phyloP scores from a whole-genome alignment of 1,140 invertebrate species.

The Mycetomoellerius zeteki region DNA sequence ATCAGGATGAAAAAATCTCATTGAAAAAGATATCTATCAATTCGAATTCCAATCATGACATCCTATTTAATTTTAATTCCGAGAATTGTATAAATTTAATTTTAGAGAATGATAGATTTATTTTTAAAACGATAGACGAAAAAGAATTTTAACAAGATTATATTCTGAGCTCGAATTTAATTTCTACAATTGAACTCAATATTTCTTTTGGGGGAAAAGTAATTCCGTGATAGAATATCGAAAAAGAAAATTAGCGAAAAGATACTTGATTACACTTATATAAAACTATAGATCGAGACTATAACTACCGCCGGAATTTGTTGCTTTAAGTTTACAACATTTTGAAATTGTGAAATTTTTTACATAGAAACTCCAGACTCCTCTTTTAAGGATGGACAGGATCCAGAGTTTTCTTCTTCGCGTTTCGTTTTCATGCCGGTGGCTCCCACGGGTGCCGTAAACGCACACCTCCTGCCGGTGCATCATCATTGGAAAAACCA shows the following conservation, averaged over 20 bases:
- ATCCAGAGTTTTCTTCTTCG: conserved; percentile 36
- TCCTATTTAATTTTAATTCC: background rate
- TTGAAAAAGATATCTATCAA: background rate
- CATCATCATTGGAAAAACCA: conserved; percentile 72
- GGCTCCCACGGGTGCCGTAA: conserved; percentile 66
- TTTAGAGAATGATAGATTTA: background rate
- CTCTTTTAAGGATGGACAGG: conserved; percentile 51
- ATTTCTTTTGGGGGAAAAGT: background rate
- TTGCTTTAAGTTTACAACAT: background rate
- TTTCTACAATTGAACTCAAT: background rate
- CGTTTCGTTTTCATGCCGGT: conserved; percentile 73
- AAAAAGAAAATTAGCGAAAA: background rate
- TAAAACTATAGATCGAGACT: background rate
- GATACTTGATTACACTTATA: conserved; percentile 2
- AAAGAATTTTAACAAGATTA: background rate
- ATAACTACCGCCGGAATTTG: background rate
- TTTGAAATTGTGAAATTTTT: conserved; percentile 26
- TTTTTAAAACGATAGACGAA: too few relatives aligned
- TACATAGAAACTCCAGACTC: background rate
- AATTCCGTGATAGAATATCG: background rate
- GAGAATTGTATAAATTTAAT: background rate
- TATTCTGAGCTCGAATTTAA: background rate
- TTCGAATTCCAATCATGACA: background rate
- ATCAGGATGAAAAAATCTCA: conserved; percentile 24
- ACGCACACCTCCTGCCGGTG: conserved; percentile 64